Evolutionary conservation across 2,797 vertebrate species (phyloP), one percentile per base, ranked within the genome.

Genomic region (Anabacerthia variegaticeps): DNA sequence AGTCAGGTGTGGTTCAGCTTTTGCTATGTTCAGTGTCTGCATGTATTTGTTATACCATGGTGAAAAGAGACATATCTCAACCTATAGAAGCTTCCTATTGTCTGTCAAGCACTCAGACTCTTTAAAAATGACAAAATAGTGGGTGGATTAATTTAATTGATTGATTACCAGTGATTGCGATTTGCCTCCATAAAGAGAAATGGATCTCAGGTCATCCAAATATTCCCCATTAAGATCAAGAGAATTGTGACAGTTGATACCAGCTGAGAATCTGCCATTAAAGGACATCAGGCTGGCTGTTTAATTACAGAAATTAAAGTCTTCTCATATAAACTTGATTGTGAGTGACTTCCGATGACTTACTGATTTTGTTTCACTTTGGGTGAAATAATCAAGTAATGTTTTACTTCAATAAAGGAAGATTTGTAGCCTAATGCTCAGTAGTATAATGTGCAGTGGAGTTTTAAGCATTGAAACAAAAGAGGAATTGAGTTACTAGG

Each of bases 21-120:
- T 52, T 75, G 43, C 30, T 76, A 15, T 68, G 49, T 66, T 43
- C 22, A 20, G 12, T 34, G 48, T 30, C 69, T 80, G 34, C 21
- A 4, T 12, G 0, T 6, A 2, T 55, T 39, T 88, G 37, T 36
- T 46, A 7, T 17, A 21, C 24, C 15, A 1, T 3, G 11, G 10
- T n/a, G n/a, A 48, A 14, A 83, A 76, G 21, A 58, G 30, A 6
- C 0, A 0, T n/a, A 36, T 51, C 77, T 63, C 5, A 10, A 34
- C 3, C 43, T 7, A 5, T 9, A 9, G 1, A 4, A 19, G 2
- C 17, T 34, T 59, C 28, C 27, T 52, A 1, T 10, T 73, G 51
- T 55, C 23, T 49, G 0, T 26, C 24, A 18, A 34, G 32, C 34
- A 43, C 56, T 67, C 12, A 10, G 9, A 15, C 8, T 13, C 9